phyloP scores from a whole-genome alignment of 1,140 invertebrate species.

The Adelges cooleyi region DNA sequence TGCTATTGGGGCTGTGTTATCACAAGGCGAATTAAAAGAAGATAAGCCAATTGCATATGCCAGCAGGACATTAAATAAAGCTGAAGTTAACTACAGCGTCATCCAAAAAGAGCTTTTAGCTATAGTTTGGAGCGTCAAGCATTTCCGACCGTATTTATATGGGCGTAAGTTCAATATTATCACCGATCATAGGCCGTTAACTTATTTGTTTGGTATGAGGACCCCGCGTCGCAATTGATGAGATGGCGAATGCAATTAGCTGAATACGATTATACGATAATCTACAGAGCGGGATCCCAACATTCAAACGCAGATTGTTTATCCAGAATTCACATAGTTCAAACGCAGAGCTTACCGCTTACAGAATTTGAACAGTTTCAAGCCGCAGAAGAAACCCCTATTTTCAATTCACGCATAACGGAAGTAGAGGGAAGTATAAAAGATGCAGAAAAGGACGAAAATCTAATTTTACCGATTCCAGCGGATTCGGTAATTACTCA shows the following conservation, averaged over 20 bases:
- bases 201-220: constrained; percentile 40
- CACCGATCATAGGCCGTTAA: constrained; percentile 44
- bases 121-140: constrained; percentile 38
- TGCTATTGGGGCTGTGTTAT: not conserved
- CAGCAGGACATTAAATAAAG: constrained; percentile 33
- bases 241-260: not conserved
- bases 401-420: no score
- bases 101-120: constrained; percentile 43
- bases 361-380: no score
- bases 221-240: constrained; percentile 30
- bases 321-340: no score
- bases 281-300: no score
- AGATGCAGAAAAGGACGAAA: no score
- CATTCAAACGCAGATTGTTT: no score
- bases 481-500: no score
- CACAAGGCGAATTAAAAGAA: not conserved
- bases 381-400: no score
- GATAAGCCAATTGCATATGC: constrained; percentile 34
- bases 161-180: constrained; percentile 40
- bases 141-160: constrained; percentile 41
- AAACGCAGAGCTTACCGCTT: no score
- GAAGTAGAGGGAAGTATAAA: no score
- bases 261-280: no score
- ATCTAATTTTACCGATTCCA: no score
- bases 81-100: constrained; percentile 34